A percentile compares a stretch with the other conserved stretches of the same genome.
phyloP scores from a whole-genome alignment of 2,113 vertebrate genomes.

The Coturnix japonica region DNA sequence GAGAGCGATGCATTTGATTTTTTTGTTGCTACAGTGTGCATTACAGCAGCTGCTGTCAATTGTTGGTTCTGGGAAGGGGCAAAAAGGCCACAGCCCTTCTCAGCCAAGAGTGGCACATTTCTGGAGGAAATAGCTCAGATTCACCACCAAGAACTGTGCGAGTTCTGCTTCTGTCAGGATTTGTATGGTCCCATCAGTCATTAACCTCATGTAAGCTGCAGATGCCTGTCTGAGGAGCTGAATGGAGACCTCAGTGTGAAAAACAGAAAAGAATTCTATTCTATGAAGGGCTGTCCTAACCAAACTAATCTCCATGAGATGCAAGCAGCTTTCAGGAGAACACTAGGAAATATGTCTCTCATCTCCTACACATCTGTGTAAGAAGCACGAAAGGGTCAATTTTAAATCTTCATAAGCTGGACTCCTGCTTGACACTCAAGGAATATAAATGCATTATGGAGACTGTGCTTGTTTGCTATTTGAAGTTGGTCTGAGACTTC shows the following conservation, averaged over 20 bases:
- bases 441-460: background rate
- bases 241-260: background rate
- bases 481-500: background rate
- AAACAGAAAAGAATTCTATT: background rate
- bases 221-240: background rate
- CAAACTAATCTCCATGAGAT: background rate
- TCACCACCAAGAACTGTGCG: fast-evolving
- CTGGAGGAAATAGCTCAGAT: background rate
- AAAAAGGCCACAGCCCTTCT: background rate
- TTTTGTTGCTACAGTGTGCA: background rate
- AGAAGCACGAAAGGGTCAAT: background rate
- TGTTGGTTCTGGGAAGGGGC: background rate
- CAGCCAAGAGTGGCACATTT: background rate
- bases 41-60: background rate
- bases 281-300: background rate
- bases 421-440: background rate
- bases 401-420: background rate
- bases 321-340: background rate
- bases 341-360: background rate
- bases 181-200: background rate
- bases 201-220: background rate
- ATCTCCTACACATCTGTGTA: background rate
- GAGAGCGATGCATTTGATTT: background rate
- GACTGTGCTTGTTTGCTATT: background rate
- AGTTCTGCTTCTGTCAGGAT: background rate